These are phyloP conservation scores for Lepidurus apus DNA, from an alignment of 1,140 invertebrate species.

Conservation along the genomic window DNA sequence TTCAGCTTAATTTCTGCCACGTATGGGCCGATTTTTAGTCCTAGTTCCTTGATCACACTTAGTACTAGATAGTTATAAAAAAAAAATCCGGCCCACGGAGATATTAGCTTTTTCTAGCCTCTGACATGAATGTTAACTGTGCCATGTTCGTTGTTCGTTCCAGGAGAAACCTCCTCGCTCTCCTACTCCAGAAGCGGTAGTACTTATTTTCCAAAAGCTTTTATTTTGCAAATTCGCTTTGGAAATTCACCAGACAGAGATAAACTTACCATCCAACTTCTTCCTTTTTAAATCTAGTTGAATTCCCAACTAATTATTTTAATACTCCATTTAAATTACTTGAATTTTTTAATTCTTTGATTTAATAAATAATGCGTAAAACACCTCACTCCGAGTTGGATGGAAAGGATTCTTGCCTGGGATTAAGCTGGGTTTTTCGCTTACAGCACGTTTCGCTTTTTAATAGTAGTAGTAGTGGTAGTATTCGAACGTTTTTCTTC, in stretches of 20 bases:
- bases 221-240: constrained; percentile 25
- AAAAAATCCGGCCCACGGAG: not conserved
- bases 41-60: not conserved
- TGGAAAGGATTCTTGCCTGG: not conserved
- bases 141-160: constrained; percentile 26
- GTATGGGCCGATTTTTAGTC: not conserved
- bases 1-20: not conserved
- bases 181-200: constrained; percentile 35
- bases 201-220: constrained; percentile 24
- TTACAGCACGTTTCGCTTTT: not conserved
- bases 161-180: constrained; percentile 34
- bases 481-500: no score
- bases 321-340: not conserved
- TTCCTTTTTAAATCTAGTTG: not conserved
- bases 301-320: not conserved
- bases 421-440: not conserved
- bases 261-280: not conserved
- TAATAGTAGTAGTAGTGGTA: not conserved
- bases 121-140: constrained; percentile 22
- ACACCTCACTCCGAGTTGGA: not conserved
- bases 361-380: not conserved
- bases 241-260: not conserved
- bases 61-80: not conserved
- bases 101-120: not conserved
- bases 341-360: not conserved